Conservation (phyloP, 2,113 vertebrate genomes). For the Xiphophorus maculatus region DNA sequence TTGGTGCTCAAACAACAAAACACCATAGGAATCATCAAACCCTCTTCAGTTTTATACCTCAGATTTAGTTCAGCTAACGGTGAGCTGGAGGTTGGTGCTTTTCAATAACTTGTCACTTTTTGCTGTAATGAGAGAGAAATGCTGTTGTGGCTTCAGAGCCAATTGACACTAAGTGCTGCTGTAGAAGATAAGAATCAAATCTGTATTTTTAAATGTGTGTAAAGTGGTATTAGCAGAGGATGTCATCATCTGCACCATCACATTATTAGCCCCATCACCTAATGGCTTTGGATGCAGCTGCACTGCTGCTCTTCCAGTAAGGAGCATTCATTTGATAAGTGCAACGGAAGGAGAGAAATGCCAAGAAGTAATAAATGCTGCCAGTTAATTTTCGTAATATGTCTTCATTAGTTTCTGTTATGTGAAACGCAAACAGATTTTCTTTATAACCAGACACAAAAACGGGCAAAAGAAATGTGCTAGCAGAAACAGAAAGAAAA, state of each 20-base stretch:
- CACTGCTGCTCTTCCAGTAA: constrained; percentile 26
- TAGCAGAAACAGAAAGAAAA: neutral
- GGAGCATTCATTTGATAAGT: neutral
- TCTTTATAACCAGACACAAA: constrained; percentile 4
- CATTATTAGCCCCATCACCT: constrained; percentile 52
- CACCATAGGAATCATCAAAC: too few species aligned
- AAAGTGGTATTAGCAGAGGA: neutral
- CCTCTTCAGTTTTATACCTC: too few species aligned
- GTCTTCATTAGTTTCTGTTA: constrained; percentile 22
- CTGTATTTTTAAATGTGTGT: constrained; percentile 9
- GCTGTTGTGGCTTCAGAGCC: neutral
- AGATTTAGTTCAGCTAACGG: too few species aligned
- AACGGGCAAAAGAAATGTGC: neutral
- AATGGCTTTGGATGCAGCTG: constrained; percentile 42
- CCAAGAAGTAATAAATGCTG: constrained; percentile 1
- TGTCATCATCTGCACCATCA: constrained; percentile 32
- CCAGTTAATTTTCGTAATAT: constrained; percentile 1
- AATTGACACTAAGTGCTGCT: neutral
- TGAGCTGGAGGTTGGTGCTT: too few species aligned
- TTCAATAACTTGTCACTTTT: neutral
- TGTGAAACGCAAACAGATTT: constrained; percentile 7
- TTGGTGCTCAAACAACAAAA: too few species aligned
- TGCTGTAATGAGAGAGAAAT: constrained; percentile 5
- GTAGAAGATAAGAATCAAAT: constrained; percentile 17
- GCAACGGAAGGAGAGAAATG: neutral